These are phyloP conservation scores for Rhabdomys pumilio DNA, from an alignment of 2,797 vertebrate species.

Conservation along the genomic window DNA sequence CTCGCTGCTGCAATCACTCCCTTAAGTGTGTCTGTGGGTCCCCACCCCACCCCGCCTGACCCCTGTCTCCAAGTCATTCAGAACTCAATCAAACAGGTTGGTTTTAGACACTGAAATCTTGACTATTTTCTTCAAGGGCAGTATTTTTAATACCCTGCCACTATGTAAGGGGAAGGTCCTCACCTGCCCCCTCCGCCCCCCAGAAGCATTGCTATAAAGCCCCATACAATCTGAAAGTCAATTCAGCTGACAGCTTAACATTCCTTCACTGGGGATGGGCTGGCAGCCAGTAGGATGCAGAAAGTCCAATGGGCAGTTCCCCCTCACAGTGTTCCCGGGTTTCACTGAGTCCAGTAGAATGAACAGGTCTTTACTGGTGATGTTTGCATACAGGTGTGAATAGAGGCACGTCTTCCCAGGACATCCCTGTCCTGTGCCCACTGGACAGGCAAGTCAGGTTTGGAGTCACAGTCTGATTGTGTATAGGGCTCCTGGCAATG, in stretches of 20 bases:
- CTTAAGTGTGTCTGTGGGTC: too few species aligned
- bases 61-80: neutral
- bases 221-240: neutral
- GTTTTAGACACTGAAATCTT: neutral
- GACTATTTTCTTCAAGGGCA: neutral
- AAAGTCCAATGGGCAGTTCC: neutral
- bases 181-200: too few species aligned
- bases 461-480: neutral
- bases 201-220: neutral
- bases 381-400: neutral
- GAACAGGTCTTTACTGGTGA: neutral
- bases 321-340: neutral
- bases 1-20: neutral
- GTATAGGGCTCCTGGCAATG: neutral
- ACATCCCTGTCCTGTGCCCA: neutral
- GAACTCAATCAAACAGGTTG: neutral
- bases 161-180: neutral
- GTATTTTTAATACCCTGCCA: neutral
- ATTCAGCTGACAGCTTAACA: fast-evolving
- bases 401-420: neutral
- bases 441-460: neutral
- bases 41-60: fast-evolving
- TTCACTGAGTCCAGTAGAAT: neutral
- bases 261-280: neutral
- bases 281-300: neutral